A percentile compares a stretch with the other conserved stretches of the same genome.
Evolutionary conservation across 2,888 invertebrate species (phyloP).

Genomic region (Drosophila picticornis): DNA sequence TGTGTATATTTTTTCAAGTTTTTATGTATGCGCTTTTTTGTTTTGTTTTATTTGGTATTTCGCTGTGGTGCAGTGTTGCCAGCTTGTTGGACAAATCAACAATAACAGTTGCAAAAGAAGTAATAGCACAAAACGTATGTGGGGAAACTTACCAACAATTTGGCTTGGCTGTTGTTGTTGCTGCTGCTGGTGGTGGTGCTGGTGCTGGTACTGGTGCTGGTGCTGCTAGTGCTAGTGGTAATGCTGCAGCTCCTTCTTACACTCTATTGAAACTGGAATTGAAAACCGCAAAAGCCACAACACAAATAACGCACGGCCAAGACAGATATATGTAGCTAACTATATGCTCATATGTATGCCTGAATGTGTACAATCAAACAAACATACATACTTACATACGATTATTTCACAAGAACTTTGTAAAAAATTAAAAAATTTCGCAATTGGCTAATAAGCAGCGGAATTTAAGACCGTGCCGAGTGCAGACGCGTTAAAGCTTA

Average conservation of each 20-base stretch:
- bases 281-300: slow-evolving; percentile 77
- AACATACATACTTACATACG: slow-evolving; percentile 25
- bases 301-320: slow-evolving; percentile 70
- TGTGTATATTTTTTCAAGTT: background rate
- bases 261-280: slow-evolving; percentile 73
- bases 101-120: slow-evolving; percentile 71
- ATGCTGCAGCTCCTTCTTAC: slow-evolving; percentile 46
- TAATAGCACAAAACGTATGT: slow-evolving; percentile 69
- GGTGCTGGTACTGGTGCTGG: slow-evolving; percentile 1
- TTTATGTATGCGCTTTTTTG: slow-evolving; percentile 7
- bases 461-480: slow-evolving; percentile 35
- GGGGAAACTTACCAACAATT: slow-evolving; percentile 68
- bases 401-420: slow-evolving; percentile 78
- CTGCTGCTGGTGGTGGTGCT: slow-evolving; percentile 1
- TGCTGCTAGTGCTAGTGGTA: slow-evolving; percentile 7
- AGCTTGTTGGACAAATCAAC: slow-evolving; percentile 52
- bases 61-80: slow-evolving; percentile 52
- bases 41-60: slow-evolving; percentile 46
- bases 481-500: slow-evolving; percentile 55
- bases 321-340: slow-evolving; percentile 35
- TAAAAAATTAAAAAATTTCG: slow-evolving; percentile 65
- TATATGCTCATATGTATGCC: slow-evolving; percentile 24
- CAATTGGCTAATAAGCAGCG: slow-evolving; percentile 61
- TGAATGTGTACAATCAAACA: slow-evolving; percentile 27
- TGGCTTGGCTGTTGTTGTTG: slow-evolving; percentile 21